Base-by-base conservation (phyloP, 2,888 invertebrate genomes). In the Lasioglossum oenotherae region DNA sequence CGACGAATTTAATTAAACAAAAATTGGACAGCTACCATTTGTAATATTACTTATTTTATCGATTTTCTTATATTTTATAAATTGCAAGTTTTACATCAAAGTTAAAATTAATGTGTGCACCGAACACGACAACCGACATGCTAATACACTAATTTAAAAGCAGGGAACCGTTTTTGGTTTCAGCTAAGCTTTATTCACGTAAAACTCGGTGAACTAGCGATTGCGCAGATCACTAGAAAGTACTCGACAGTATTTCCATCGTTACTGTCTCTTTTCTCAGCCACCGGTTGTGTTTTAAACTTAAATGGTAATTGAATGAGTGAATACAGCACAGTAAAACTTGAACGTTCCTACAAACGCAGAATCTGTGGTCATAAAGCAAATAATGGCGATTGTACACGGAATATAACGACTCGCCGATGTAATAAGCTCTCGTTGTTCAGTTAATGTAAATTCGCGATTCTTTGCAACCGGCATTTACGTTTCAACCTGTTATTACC, bases 381-480 rank as follows among this genome's bases (percentile, higher is more conserved):
- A 69, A 69, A 69, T 69, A 69, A 69, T 38, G 23, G 69, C 69
- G 35, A 69, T 69, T 35, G 69, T 69, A 69, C 35, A 23, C 19
- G 69, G 23, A 38, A 35, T 38, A 38, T 38, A 23, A 12, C 23
- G 38, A 12, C 67, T 19, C 31, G 23, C 67, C 35, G 8, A 35
- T 38, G 38, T 38, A 69, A 69, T 38, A 35, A 23, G 19, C 5
- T 69, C 35, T 69, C 8, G 38, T 38, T 69, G 69, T 38, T 69
- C 38, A 1, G 35, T 69, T 69, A 38, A 69, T 38, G 14, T 38
- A n/a, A 38, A 81, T 57, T 27, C 78, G 8, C 74, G 64, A 82
- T 79, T 75, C 81, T 75, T 49, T 74, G 49, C 82, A 49, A 46
- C 74, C 49, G 81, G 57, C 71, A 73, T 80, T 83, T 74, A 46